These are phyloP conservation scores for Sinocyclocheilus anophthalmus DNA, from an alignment of 2,113 vertebrate species.

Conservation along the genomic window DNA sequence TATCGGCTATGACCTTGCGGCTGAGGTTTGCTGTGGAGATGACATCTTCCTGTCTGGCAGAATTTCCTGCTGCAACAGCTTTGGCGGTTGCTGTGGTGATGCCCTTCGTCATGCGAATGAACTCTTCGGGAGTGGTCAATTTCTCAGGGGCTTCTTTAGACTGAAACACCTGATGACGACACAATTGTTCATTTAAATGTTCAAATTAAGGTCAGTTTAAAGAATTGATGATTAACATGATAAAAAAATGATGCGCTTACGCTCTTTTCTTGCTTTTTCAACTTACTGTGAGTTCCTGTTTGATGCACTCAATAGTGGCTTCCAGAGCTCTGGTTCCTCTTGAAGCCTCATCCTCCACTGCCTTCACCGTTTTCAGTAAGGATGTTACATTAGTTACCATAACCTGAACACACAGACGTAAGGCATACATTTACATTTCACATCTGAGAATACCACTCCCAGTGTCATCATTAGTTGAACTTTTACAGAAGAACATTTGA, in stretches of 20 bases:
- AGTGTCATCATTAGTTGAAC: not conserved
- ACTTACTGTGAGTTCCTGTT: conserved; percentile 91
- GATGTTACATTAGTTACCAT: conserved; percentile 99
- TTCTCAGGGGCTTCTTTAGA: conserved; percentile 89
- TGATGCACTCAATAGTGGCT: conserved; percentile 96
- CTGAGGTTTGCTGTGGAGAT: conserved; percentile 96
- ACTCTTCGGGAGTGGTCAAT: conserved; percentile 91
- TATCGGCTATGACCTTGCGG: conserved; percentile 93
- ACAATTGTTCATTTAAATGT: not conserved
- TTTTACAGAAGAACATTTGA: not conserved
- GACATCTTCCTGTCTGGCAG: conserved; percentile 92
- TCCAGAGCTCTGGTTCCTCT: conserved; percentile 94
- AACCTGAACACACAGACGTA: conserved; percentile 75
- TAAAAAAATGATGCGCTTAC: not conserved
- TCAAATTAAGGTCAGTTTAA: no score
- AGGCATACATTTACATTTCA: not conserved
- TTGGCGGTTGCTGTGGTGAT: conserved; percentile 97
- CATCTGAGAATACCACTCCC: not conserved
- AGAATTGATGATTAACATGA: not conserved
- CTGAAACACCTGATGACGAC: conserved; percentile 84
- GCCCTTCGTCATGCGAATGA: conserved; percentile 96
- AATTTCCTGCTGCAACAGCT: conserved; percentile 96
- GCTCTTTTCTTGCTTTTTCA: not conserved
- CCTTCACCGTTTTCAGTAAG: conserved; percentile 97
- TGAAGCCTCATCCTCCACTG: conserved; percentile 97